A percentile compares a stretch with the other conserved stretches of the same genome.
These are phyloP conservation scores for Mermis nigrescens DNA, from an alignment of 2,888 invertebrate genomes.

Conservation along the genomic window DNA sequence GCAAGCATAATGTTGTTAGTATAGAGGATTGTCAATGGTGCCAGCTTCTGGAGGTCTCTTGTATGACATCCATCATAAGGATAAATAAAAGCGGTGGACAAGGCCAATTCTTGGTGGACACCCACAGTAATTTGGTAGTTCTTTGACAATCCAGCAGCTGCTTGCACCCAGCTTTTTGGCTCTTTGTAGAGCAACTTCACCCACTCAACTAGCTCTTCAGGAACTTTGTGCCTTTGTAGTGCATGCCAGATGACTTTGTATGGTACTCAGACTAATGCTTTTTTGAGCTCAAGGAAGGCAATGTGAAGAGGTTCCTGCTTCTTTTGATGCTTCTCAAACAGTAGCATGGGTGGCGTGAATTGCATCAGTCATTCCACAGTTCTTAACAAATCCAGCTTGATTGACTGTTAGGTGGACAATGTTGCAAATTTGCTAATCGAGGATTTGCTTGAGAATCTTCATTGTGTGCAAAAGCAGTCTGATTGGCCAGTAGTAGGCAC, in stretches of 20 bases:
- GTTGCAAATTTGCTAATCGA: neutral
- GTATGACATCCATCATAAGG: neutral
- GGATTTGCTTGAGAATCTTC: constrained; percentile 4
- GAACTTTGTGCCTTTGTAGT: neutral
- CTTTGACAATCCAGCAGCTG: too few relatives aligned
- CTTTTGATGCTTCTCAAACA: neutral
- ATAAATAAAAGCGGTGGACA: neutral
- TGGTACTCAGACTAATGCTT: neutral
- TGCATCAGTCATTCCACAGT: neutral
- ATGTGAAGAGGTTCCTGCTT: neutral
- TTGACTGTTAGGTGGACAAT: neutral
- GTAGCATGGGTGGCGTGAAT: neutral
- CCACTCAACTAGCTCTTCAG: neutral
- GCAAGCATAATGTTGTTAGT: neutral
- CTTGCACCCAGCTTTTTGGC: neutral
- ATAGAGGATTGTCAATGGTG: neutral
- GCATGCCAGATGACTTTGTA: neutral
- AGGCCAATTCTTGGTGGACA: neutral
- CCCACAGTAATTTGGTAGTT: too few relatives aligned
- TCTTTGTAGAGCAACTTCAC: neutral
- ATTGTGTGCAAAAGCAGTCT: constrained; percentile 1
- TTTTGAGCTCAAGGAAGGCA: neutral
- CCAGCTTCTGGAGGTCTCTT: too few relatives aligned
- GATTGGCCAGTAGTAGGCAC: constrained; percentile 2
- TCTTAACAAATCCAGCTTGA: neutral